Evolutionary conservation across 2,797 vertebrate species (phyloP).

Genomic region (Heterohyrax brucei): DNA sequence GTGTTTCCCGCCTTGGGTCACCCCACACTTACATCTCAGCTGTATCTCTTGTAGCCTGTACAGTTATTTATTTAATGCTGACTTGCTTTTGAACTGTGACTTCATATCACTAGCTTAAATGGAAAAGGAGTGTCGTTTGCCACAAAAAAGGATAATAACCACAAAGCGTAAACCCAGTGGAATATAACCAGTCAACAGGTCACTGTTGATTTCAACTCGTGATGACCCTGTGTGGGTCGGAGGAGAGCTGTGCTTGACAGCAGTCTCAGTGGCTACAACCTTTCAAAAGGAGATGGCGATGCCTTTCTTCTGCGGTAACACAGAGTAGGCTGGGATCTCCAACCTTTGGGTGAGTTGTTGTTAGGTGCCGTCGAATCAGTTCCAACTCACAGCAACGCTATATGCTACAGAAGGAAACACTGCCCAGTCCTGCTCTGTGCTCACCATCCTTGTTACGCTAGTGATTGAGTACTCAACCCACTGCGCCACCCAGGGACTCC

Average conservation of each 20-base stretch:
- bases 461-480: neutral
- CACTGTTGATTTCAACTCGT: too few species aligned
- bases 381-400: too few species aligned
- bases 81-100: neutral
- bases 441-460: neutral
- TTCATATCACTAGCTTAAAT: neutral
- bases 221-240: neutral
- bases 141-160: neutral
- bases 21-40: neutral
- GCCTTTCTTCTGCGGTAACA: neutral
- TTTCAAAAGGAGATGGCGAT: neutral
- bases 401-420: too few species aligned
- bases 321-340: neutral
- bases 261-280: neutral
- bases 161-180: neutral
- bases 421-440: too few species aligned
- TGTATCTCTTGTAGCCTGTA: accelerated
- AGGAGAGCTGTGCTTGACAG: neutral
- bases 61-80: neutral
- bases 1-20: accelerated
- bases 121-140: neutral
- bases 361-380: too few species aligned
- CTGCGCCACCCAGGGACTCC: neutral
- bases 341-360: neutral
- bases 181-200: too few species aligned